These are phyloP conservation scores for Papilio glaucus DNA, from an alignment of 1,140 invertebrate species.

Conservation along the genomic window DNA sequence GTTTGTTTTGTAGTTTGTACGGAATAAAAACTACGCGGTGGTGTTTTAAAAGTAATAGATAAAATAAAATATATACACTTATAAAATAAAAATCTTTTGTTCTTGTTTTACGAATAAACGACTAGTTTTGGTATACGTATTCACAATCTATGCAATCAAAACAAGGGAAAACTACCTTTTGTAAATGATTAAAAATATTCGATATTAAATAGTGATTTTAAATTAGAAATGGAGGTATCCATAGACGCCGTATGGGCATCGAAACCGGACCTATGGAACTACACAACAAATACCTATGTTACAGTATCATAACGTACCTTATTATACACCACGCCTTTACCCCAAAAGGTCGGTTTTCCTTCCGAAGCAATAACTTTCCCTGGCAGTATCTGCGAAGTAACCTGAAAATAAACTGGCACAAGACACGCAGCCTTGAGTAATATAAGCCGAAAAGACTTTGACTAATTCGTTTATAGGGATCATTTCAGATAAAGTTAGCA, in stretches of 20 bases:
- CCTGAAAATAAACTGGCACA: conserved; percentile 22
- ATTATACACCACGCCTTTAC: background rate
- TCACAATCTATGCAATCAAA: no score
- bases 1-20: conserved; percentile 14
- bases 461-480: conserved; percentile 23
- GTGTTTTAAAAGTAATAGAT: background rate
- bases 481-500: conserved; percentile 24
- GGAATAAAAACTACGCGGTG: conserved; percentile 15
- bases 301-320: no score
- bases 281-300: no score
- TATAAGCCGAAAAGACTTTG: conserved; percentile 20
- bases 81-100: conserved; percentile 2
- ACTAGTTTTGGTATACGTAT: no score
- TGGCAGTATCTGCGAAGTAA: background rate
- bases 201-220: no score
- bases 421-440: background rate
- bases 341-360: background rate
- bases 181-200: no score
- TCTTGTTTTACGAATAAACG: background rate
- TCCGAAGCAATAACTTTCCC: background rate
- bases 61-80: no score
- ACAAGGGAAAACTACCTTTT: no score
- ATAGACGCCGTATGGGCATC: no score
- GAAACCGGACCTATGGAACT: no score
- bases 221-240: no score